Evolutionary conservation across 2,797 vertebrate species (phyloP).

Genomic region (Champsocephalus gunnari): DNA sequence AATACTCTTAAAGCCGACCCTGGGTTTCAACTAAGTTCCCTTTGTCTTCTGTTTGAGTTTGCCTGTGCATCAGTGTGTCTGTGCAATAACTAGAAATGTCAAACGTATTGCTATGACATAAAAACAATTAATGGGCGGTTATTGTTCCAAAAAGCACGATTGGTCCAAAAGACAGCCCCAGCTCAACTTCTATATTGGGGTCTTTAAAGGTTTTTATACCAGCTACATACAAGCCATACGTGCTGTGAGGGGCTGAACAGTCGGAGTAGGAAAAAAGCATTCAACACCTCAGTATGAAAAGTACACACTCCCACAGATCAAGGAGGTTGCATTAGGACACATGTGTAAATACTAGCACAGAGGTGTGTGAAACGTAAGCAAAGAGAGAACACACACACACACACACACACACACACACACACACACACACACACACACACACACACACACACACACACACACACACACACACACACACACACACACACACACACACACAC

Average conservation of each 20-base stretch:
- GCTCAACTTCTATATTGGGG: conserved; percentile 47
- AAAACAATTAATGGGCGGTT: conserved; percentile 4
- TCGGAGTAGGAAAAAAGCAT: conserved; percentile 55
- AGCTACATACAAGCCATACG: conserved; percentile 43
- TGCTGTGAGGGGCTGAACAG: conserved; percentile 44
- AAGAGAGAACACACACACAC: background rate
- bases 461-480: background rate
- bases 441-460: background rate
- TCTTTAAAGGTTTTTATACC: conserved; percentile 65
- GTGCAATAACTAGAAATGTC: background rate
- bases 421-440: background rate
- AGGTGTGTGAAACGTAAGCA: conserved; percentile 32
- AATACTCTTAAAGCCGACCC: conserved; percentile 56
- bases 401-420: background rate
- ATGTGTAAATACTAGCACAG: conserved; percentile 27
- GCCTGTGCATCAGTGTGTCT: background rate
- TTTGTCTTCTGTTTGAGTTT: conserved; percentile 22
- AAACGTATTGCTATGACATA: background rate
- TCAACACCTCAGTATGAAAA: conserved; percentile 47
- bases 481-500: background rate
- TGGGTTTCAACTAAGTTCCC: conserved; percentile 49
- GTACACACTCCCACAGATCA: conserved; percentile 59
- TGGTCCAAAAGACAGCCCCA: conserved; percentile 52
- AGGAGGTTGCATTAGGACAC: conserved; percentile 49
- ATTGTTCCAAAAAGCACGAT: conserved; percentile 45